Evolutionary conservation across 1,140 invertebrate species (phyloP).

Genomic region (Eumaeus atala): DNA sequence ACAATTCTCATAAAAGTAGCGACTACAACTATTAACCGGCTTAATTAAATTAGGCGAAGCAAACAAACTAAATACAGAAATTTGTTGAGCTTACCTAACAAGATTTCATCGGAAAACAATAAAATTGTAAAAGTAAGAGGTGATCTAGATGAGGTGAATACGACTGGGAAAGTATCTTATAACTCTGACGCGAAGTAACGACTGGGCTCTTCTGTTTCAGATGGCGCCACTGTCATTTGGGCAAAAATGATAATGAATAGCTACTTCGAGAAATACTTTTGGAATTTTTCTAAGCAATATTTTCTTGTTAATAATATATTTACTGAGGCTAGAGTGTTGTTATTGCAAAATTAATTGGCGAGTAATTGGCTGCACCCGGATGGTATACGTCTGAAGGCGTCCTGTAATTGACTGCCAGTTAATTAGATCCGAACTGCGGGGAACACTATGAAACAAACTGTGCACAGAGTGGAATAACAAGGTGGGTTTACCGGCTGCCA

Average conservation of each 20-base stretch:
- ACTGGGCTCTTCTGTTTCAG: too few species aligned
- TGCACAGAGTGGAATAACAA: constrained; percentile 23
- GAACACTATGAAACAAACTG: constrained; percentile 43
- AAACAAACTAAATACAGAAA: constrained; percentile 17
- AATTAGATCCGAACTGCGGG: constrained; percentile 49
- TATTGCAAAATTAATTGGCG: constrained; percentile 69
- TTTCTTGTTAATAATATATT: constrained; percentile 2
- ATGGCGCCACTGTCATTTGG: too few species aligned
- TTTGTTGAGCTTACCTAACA: constrained; percentile 10
- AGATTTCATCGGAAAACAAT: constrained; percentile 7
- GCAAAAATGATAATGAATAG: too few species aligned
- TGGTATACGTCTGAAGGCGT: constrained; percentile 54
- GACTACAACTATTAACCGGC: constrained; percentile 14
- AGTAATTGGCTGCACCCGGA: constrained; percentile 53
- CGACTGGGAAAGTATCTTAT: too few species aligned
- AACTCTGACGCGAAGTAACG: too few species aligned
- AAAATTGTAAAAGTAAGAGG: neutral
- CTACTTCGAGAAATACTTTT: too few species aligned
- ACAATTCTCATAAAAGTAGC: constrained; percentile 21
- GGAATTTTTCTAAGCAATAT: too few species aligned
- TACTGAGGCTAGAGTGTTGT: constrained; percentile 24
- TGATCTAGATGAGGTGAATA: too few species aligned
- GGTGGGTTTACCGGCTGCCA: neutral
- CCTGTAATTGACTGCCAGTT: constrained; percentile 64
- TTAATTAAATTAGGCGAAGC: constrained; percentile 19